Evolutionary conservation across 2,888 invertebrate species (phyloP).

Genomic region (Andrena flavipes): DNA sequence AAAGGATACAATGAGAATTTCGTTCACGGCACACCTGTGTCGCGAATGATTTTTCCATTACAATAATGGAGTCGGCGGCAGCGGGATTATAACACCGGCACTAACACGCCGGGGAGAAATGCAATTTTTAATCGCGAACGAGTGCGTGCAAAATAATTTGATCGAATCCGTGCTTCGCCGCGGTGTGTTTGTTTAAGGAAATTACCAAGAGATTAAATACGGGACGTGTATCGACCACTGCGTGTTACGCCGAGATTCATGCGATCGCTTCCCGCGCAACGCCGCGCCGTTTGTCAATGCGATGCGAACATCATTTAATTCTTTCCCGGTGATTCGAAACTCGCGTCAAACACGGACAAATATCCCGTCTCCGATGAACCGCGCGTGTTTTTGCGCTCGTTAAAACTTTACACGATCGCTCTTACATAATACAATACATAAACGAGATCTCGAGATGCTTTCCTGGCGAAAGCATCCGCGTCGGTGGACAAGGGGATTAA

Average conservation of each 20-base stretch:
- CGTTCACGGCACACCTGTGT: slow-evolving; percentile 36
- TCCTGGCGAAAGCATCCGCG: background rate
- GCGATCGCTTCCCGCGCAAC: slow-evolving; percentile 26
- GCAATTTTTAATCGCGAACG: slow-evolving; percentile 69
- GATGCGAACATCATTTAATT: slow-evolving; percentile 31
- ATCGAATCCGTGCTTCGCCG: slow-evolving; percentile 43
- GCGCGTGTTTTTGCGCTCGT: background rate
- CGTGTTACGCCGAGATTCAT: slow-evolving; percentile 46
- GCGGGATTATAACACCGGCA: slow-evolving; percentile 48
- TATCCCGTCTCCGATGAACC: slow-evolving; percentile 16
- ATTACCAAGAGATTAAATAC: slow-evolving; percentile 70
- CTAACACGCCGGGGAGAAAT: slow-evolving; percentile 33
- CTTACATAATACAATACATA: background rate
- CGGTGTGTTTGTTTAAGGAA: slow-evolving; percentile 71
- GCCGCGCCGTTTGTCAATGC: slow-evolving; percentile 52
- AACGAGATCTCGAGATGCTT: slow-evolving; percentile 13
- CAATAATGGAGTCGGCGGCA: slow-evolving; percentile 56
- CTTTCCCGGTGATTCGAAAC: slow-evolving; percentile 43
- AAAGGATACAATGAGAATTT: slow-evolving; percentile 46
- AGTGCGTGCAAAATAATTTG: slow-evolving; percentile 67
- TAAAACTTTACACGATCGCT: background rate
- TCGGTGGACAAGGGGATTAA: slow-evolving; percentile 1
- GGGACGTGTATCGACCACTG: slow-evolving; percentile 59
- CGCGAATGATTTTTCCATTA: slow-evolving; percentile 71
- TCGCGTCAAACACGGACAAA: slow-evolving; percentile 36